phyloP scores from a whole-genome alignment of 2,797 vertebrate species.

The Gymnoscopelus braueri region DNA sequence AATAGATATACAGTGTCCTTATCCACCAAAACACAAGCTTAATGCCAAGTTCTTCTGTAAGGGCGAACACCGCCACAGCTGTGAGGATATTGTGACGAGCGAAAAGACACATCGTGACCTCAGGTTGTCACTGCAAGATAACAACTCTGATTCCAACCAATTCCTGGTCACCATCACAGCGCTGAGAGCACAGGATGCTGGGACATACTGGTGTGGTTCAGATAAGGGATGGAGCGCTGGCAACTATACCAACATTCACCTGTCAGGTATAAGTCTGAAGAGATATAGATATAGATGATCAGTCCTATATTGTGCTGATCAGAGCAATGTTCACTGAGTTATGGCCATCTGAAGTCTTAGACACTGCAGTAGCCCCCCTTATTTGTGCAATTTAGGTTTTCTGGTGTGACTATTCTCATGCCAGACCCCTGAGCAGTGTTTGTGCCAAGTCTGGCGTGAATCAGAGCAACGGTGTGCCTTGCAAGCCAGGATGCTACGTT shows the following conservation, averaged over 20 bases:
- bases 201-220: slow-evolving; percentile 60
- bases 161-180: slow-evolving; percentile 50
- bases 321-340: no score
- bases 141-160: slow-evolving; percentile 14
- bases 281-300: no score
- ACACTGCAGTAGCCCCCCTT: no score
- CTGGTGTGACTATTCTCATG: no score
- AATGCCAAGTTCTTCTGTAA: slow-evolving; percentile 61
- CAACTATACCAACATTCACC: slow-evolving; percentile 40
- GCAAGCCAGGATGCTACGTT: slow-evolving; percentile 24
- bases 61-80: slow-evolving; percentile 32
- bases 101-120: neutral
- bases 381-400: no score
- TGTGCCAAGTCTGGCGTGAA: no score
- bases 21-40: no score
- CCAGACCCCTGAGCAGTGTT: no score
- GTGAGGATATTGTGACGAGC: slow-evolving; percentile 7
- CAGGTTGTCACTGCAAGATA: slow-evolving; percentile 43
- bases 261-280: slow-evolving; percentile 37
- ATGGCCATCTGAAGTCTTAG: no score
- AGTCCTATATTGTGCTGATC: no score
- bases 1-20: slow-evolving; percentile 40
- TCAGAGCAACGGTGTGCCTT: no score
- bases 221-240: slow-evolving; percentile 13
- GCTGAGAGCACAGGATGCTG: slow-evolving; percentile 47